These are phyloP conservation scores for Myiagra hebetior DNA, from an alignment of 2,113 vertebrate species.

Conservation along the genomic window DNA sequence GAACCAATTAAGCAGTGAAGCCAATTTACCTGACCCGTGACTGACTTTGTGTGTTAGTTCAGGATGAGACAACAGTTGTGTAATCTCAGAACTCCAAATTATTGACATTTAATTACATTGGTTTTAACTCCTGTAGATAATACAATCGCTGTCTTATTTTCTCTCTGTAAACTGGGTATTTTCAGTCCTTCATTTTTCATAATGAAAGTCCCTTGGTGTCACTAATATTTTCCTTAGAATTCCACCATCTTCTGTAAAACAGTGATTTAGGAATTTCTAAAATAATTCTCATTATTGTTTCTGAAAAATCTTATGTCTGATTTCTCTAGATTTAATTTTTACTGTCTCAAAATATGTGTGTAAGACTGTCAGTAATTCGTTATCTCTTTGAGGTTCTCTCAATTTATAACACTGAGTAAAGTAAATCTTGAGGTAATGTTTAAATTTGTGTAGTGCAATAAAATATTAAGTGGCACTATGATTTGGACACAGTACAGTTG, in stretches of 20 bases:
- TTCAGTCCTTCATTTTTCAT: neutral
- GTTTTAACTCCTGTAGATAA: neutral
- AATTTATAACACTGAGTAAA: neutral
- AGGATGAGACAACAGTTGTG: neutral
- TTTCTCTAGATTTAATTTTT: neutral
- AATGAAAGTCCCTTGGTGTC: neutral
- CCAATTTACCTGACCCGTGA: neutral
- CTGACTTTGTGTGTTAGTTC: neutral
- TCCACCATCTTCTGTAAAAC: neutral
- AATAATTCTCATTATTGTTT: neutral
- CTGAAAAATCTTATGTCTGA: neutral
- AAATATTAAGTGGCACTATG: slow-evolving; percentile 4
- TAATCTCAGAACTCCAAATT: neutral
- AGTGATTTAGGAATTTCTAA: neutral
- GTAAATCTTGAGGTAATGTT: slow-evolving; percentile 2
- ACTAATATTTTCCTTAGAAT: neutral
- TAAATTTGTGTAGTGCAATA: neutral
- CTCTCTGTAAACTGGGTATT: neutral
- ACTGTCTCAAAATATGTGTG: neutral
- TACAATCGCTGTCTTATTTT: neutral
- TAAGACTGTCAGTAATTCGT: neutral
- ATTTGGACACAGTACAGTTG: slow-evolving; percentile 2
- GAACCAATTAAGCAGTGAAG: neutral
- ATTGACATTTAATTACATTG: neutral
- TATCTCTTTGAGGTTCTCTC: neutral